Evolutionary conservation across 2,888 invertebrate species (phyloP), one percentile per base, ranked within the genome.

Genomic region (Lymantria monacha): DNA sequence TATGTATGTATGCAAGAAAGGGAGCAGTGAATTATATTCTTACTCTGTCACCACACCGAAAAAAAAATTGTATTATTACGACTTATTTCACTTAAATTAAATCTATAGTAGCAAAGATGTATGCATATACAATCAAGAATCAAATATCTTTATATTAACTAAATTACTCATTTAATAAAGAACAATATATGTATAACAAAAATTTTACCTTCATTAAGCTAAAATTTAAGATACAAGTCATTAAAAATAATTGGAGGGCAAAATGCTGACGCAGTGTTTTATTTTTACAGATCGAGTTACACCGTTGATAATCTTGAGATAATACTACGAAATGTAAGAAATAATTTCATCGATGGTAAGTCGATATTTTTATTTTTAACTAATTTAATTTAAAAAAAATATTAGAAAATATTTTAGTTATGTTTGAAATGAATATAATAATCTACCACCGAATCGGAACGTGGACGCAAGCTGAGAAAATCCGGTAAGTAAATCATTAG

Each of bases 201-300:
- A 3, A 7, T 50, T 50, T 42, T 33, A 38, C 12, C 33, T 56
- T 52, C 46, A 48, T 42, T 50, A 48, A 40, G 44, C 49, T 15
- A 42, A 52, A 61, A 51, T 66, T 69, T 55, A 55, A 54, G n/a
- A 74, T 74, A 67, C 75, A 54, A 58, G 63, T 76, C 77, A 79
- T 82, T 81, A 82, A 81, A 82, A 83, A 76, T 83, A 81, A 82
- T 83, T 79, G 75, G 65, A 66, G 49, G 30, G 47, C n/a, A 48
- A 41, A 57, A 65, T 9, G 30, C 31, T 36, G 40, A 38, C 46
- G 48, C 60, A 52, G 59, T 52, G 53, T 63, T 65, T 68, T 72
- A 74, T 76, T 70, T 74, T 76, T 70, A 10, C 83, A 82, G 82
- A 69, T 76, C 74, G 46, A 46, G 38, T 63, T 57, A 53, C 65